A percentile compares a stretch with the other conserved stretches of the same genome.
Conservation (phyloP, 2,888 invertebrate species). For the Diogma glabrata region DNA sequence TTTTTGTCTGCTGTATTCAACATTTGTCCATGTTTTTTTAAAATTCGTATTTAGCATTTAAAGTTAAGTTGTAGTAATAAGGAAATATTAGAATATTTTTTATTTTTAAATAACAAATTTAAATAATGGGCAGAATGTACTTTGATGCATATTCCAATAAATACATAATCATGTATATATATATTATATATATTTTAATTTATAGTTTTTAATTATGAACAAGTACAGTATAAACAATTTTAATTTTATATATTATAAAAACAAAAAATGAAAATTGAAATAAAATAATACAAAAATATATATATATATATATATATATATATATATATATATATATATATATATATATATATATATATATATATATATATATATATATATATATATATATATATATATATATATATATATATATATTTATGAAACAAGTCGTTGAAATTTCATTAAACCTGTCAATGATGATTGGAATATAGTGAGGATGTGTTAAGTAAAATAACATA, state of each 20-base stretch:
- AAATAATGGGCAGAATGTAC: conserved; percentile 9
- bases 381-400: too few relatives aligned
- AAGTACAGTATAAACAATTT: conserved; percentile 3
- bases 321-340: too few relatives aligned
- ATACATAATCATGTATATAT: conserved; percentile 12
- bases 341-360: too few relatives aligned
- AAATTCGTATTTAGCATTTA: conserved; percentile 2
- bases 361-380: too few relatives aligned
- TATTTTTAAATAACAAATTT: conserved; percentile 5
- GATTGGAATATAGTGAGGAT: too few relatives aligned
- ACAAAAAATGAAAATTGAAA: not conserved
- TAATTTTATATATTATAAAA: conserved; percentile 8
- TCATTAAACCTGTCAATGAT: too few relatives aligned
- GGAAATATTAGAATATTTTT: too few relatives aligned
- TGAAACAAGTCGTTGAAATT: too few relatives aligned
- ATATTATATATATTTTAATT: conserved; percentile 1
- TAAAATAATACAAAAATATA: too few relatives aligned
- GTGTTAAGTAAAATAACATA: too few relatives aligned
- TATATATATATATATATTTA: too few relatives aligned
- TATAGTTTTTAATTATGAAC: conserved; percentile 4
- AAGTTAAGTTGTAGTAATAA: conserved; percentile 6
- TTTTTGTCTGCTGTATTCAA: not conserved
- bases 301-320: too few relatives aligned
- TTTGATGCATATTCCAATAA: conserved; percentile 12
- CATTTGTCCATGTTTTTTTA: not conserved